Percentiles rank a stretch among this genome's conserved stretches.
Conservation (phyloP, 1,140 invertebrate species). For the Teleogryllus occipitalis region DNA sequence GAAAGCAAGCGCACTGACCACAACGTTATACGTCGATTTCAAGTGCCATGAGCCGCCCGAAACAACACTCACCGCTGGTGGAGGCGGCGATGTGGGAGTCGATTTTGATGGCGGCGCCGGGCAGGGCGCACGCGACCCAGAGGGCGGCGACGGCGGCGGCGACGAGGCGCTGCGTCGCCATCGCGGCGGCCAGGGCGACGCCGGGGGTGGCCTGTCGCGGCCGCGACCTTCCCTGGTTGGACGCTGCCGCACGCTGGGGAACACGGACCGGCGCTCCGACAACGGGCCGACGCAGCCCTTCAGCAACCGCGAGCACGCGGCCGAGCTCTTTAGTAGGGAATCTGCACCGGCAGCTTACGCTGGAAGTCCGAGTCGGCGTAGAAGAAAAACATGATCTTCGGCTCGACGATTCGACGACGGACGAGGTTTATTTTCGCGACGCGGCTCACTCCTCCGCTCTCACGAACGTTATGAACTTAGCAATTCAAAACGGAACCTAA, state of each 20-base stretch:
- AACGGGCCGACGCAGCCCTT: background rate
- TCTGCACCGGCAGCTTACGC: background rate
- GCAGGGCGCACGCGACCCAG: background rate
- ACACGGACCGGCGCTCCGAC: too few relatives aligned
- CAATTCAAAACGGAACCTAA: too few relatives aligned
- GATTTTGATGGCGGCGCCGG: background rate
- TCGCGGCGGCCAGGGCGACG: background rate
- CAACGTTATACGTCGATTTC: too few relatives aligned
- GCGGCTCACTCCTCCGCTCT: too few relatives aligned
- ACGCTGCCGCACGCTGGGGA: too few relatives aligned
- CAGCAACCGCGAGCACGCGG: background rate
- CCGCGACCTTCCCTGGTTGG: too few relatives aligned
- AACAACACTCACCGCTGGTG: background rate
- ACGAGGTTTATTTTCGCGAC: too few relatives aligned
- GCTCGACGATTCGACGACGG: too few relatives aligned
- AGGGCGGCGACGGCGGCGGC: background rate
- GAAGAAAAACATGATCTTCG: background rate
- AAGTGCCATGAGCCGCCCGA: too few relatives aligned
- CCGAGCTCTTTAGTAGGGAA: background rate
- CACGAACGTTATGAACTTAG: too few relatives aligned
- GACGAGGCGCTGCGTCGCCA: background rate
- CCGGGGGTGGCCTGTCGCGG: too few relatives aligned
- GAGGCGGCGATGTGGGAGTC: background rate
- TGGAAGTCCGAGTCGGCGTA: background rate
- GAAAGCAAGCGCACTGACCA: too few relatives aligned